Evolutionary conservation across 2,888 invertebrate species (phyloP).

Genomic region (Dryobota labecula): DNA sequence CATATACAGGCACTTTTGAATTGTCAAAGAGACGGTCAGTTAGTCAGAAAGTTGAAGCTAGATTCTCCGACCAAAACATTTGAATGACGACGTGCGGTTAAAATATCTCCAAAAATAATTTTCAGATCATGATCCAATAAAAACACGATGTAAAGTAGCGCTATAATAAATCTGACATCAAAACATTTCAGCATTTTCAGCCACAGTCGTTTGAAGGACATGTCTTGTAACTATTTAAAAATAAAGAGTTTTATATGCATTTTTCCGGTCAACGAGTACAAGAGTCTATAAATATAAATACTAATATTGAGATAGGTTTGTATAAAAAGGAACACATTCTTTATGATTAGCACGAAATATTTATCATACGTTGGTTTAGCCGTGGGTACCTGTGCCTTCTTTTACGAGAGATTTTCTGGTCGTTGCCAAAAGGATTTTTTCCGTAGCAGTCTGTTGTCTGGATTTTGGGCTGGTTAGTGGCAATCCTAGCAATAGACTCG

Average conservation of each 20-base stretch:
- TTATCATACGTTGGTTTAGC: background rate
- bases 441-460: background rate
- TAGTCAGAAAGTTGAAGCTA: no score
- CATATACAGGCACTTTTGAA: no score
- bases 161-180: slow-evolving; percentile 15
- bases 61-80: background rate
- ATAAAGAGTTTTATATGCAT: slow-evolving; percentile 25
- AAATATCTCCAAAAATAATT: slow-evolving; percentile 18
- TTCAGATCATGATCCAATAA: background rate
- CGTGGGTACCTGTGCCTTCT: background rate
- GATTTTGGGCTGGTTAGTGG: background rate
- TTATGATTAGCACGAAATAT: background rate
- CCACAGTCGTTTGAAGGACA: slow-evolving; percentile 29
- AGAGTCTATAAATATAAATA: slow-evolving; percentile 12
- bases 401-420: background rate
- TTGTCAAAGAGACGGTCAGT: no score
- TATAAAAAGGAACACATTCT: slow-evolving; percentile 9
- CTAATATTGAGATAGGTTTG: slow-evolving; percentile 5
- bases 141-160: background rate
- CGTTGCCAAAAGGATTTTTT: background rate
- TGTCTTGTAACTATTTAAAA: slow-evolving; percentile 21
- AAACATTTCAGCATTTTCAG: slow-evolving; percentile 24
- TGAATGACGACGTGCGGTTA: background rate
- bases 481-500: background rate
- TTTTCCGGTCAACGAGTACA: slow-evolving; percentile 14